Base-by-base conservation (phyloP, 2,888 invertebrate species). In the Phortica okadai region DNA sequence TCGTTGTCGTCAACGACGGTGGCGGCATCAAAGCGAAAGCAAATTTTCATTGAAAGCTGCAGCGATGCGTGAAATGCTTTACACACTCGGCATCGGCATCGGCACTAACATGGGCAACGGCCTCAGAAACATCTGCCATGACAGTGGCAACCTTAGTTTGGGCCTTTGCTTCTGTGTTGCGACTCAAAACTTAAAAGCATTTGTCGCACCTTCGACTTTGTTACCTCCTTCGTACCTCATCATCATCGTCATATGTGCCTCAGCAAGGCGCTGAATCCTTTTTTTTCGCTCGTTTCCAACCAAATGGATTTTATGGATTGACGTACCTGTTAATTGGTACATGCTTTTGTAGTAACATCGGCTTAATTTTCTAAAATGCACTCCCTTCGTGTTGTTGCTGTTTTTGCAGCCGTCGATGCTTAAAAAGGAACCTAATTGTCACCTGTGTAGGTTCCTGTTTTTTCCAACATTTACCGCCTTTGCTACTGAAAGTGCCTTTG, bases 261-360 rank as follows among this genome's bases (percentile, higher is more conserved):
- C 16, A 3, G n/a, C 42, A 54, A 73, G 73, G 33, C 41, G 21
- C 11, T 64, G 21, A 21, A 6, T 67, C 44, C n/a, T 67, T 70
- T 50, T 16, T 44, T 44, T 67, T 6, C 42, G n/a, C 44, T 42
- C 14, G 5, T 76, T 77, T 74, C 74, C 77, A 80, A 79, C 80
- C 83, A 87, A 87, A 87, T 87, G 87, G 87, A 85, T 87, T 85
- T 84, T 87, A 85, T 87, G 84, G 86, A 85, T 84, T 86, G 87
- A 84, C 87, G 84, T 82, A 81, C 81, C 75, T 82, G 84, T 81
- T 86, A 85, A 85, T 85, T 85, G 85, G 81, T 83, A 84, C 87
- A 86, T 45, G 73, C 58, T 67, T 56, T 72, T 59, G 16, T 50
- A 56, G 41, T 73, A 41, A 33, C 59, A 74, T 50, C 16, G 54